Base-by-base conservation (phyloP, 1,140 invertebrate species). In the Zophobas atratus region DNA sequence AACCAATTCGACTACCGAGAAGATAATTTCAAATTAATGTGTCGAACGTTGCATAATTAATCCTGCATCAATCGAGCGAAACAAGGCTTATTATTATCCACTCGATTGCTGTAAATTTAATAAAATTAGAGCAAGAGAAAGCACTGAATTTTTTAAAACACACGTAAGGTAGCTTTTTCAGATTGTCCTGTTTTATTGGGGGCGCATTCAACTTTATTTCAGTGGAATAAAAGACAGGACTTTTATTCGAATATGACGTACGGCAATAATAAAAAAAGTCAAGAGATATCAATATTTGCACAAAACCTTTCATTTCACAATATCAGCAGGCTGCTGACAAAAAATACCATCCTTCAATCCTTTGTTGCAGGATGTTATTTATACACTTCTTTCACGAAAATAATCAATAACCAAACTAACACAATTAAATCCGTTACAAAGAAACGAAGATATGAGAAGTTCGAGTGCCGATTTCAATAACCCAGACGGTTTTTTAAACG, bases 271-370 rank as follows among this genome's bases (percentile, higher is more conserved):
- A 46, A 67, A 67, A 51, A 67, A 67, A 67, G 39, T 67, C 60
- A 43, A 67, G 60, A 67, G 39, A 67, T 67, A 67, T 43, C 60
- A 67, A 67, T 67, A 67, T 67, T 67, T 67, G 60, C 60, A 67
- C 38, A 67, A 67, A 67, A 67, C 60, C 60, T 67, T 67, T 67
- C 60, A 67, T 67, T 67, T 67, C 60, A 67, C 39, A 67, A 67
- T 38, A 63, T 63, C 57, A 63, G 36, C 60, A 39, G 39, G 38
- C 60, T 67, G 60, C 60, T 67, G 33, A 67, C 60, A 67, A 67
- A 67, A 67, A 67, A 67, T 67, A 43, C 20, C 60, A 67, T 67
- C 39, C 38, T 67, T 67, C 60, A 67, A 20, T 67, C 39, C 20
- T 46, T 46, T 46, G 60, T 67, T 63, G 20, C 34, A 41, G 38